Conservation (phyloP, 1,140 invertebrate genomes). For the Conopomorpha cramerella region DNA sequence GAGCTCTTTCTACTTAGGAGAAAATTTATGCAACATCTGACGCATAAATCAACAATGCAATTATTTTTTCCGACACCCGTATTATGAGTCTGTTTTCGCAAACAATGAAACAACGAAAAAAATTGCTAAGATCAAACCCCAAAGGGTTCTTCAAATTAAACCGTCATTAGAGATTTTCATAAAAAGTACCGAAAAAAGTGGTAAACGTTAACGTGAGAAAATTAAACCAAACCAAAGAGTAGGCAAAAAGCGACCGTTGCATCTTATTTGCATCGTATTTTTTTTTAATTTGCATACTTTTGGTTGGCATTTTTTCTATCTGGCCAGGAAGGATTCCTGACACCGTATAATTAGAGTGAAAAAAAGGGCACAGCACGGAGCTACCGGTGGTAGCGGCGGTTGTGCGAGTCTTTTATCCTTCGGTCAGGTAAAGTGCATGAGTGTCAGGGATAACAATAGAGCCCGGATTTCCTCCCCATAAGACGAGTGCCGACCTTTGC, state of each 20-base stretch:
- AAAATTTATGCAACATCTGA: conserved; percentile 24
- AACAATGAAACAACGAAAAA: conserved; percentile 34
- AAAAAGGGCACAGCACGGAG: conserved; percentile 29
- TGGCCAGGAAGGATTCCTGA: conserved; percentile 16
- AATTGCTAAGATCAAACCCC: conserved; percentile 46
- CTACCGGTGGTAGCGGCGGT: conserved; percentile 21
- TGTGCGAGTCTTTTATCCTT: conserved; percentile 29
- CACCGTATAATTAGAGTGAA: conserved; percentile 49
- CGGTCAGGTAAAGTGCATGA: conserved; percentile 52
- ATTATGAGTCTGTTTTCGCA: conserved; percentile 52
- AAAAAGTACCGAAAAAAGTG: conserved; percentile 26
- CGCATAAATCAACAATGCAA: conserved; percentile 50
- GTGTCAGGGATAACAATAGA: conserved; percentile 41
- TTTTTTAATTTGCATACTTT: conserved; percentile 15
- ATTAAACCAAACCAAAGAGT: conserved; percentile 27
- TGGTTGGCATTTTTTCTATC: conserved; percentile 11
- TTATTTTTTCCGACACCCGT: conserved; percentile 57
- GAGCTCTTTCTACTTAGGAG: not conserved
- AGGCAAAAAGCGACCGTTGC: conserved; percentile 39
- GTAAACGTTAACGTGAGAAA: conserved; percentile 53
- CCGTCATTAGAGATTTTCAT: conserved; percentile 49
- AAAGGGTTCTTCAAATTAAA: conserved; percentile 59
- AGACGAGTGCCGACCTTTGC: conserved; percentile 42
- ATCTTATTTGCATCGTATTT: conserved; percentile 36
- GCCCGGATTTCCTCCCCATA: conserved; percentile 56